Base-by-base conservation (phyloP, 2,888 invertebrate species). In the Conomelus anceps region DNA sequence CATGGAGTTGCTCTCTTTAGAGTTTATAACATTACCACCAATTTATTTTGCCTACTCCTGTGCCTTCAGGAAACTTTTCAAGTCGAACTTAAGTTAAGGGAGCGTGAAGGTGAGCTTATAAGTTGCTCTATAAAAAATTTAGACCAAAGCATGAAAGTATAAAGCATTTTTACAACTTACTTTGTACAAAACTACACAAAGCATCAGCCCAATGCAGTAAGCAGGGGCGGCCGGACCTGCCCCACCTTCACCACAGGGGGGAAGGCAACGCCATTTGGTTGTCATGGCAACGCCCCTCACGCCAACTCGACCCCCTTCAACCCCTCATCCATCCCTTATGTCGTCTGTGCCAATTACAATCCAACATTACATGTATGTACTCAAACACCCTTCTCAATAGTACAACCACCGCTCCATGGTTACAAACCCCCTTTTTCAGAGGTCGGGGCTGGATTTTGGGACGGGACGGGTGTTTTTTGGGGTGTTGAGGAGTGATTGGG, bases 251-350 rank as follows among this genome's bases (percentile, higher is more conserved):
- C 85, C 89, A 24, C 26, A 87, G 86, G 24, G 88, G 88, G 88
- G 90, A 85, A n/a, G 86, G 86, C 41, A 34, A 34, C 34, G 34
- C 34, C 34, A 34, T 34, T 34, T 63, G 89, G 89, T 89, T 26
- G 85, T 88, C 88, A 89, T 89, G 90, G 86, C 88, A 22, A 90
- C 90, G 24, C 89, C 87, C 89, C 86, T 22, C 90, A 86, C 85
- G 88, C 88, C 89, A 89, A 86, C 88, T 22, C 88, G 23, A 34
- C 88, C 89, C 89, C 87, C 89, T 84, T 89, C 63, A 26, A 26
- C 34, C 1, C 34, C 34, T 34, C 34, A 11, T 34, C 34, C 34
- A 17, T 34, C 34, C 11, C 26, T 34, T 17, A 34, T 34, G 34
- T 34, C 34, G 34, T 9, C 34, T 34, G 34, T 34, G 34, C 34